Base-by-base conservation (phyloP, 2,888 invertebrate genomes). In the Argyresthia goedartella region DNA sequence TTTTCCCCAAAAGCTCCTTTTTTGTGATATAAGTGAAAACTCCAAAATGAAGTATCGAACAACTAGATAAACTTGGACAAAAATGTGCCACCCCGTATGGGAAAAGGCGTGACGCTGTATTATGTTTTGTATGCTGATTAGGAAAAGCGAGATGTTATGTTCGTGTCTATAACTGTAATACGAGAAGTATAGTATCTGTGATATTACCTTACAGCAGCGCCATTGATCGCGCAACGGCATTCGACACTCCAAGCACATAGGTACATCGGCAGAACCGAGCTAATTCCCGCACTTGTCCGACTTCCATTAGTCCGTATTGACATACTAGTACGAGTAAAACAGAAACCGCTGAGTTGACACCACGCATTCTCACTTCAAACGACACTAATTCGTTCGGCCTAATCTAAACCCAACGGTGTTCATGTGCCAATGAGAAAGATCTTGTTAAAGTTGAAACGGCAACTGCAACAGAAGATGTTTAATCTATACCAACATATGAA, bases 401-500 rank as follows among this genome's bases (percentile, higher is more conserved):
- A 2, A 25, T 25, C 25, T 25, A 6, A 25, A 25, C 2, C 39
- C 3, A 8, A 3, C n/a, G 8, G 39, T 39, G 39, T 11, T n/a
- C 36, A 15, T 48, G 16, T 35, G 8, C 10, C 33, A 53, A 78
- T 78, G 77, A 70, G 59, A 71, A 54, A 65, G 51, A 65, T 61
- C 49, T 58, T 75, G 15, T 52, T 57, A 25, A 67, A 65, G 50
- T 56, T 77, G 1, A 71, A 64, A 60, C 56, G 57, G 53, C 68
- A 62, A 52, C 45, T 76, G 15, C 53, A 60, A 53, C 61, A 57
- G 10, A 88, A 81, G 60, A 94, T 94, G 93, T 94, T 94, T 71
- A 94, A 93, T 63, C 77, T 94, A 55, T 93, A 94, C 64, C 91
- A 92, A 63, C 91, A 88, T 57, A 89, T 93, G 76, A 88, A 91